Evolutionary conservation across 2,888 invertebrate species (phyloP).

Genomic region (Drosophila tripunctata): DNA sequence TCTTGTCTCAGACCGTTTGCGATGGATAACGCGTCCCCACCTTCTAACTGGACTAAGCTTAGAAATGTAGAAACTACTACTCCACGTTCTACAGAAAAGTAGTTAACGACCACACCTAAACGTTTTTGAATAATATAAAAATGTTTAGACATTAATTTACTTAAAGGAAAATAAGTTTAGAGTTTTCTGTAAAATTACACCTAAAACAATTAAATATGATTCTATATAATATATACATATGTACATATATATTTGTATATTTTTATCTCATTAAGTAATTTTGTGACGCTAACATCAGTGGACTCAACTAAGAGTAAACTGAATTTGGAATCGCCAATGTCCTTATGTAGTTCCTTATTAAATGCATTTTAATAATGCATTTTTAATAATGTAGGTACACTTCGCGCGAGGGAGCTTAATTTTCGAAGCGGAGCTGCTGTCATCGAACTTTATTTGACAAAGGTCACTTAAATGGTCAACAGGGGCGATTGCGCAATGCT

Average conservation of each 20-base stretch:
- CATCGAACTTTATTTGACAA: background rate
- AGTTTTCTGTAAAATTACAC: too few species aligned
- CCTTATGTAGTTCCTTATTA: background rate
- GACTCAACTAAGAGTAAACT: background rate
- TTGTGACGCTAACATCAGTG: background rate
- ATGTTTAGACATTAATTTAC: background rate
- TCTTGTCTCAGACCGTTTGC: constrained; percentile 16
- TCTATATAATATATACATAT: too few species aligned
- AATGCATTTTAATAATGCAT: background rate
- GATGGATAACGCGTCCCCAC: constrained; percentile 23
- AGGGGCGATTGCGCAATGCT: background rate
- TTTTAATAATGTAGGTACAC: background rate
- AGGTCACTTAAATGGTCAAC: background rate
- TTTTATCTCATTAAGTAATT: background rate
- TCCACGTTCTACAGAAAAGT: constrained; percentile 22
- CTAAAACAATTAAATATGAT: too few species aligned
- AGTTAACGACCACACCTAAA: constrained; percentile 36
- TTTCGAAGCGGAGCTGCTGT: background rate
- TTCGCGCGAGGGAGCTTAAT: background rate
- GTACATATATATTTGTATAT: too few species aligned
- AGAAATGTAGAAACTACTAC: constrained; percentile 22
- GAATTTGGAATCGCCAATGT: background rate
- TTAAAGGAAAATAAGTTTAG: too few species aligned
- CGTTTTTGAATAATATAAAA: background rate
- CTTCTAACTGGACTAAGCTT: constrained; percentile 24